phyloP scores from a whole-genome alignment of 2,797 vertebrate genomes.

The Squalus acanthias region DNA sequence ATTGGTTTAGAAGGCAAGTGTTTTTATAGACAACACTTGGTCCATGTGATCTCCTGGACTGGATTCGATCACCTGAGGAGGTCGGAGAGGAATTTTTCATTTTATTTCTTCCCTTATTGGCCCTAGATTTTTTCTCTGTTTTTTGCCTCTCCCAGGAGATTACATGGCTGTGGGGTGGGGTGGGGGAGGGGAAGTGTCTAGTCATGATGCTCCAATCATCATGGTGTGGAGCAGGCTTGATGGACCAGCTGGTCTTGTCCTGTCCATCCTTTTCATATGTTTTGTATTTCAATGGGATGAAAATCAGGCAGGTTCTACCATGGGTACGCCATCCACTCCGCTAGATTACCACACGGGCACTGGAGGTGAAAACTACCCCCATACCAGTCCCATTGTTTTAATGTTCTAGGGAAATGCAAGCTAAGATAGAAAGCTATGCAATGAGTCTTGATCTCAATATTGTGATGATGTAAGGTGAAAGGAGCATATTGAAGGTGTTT shows the following conservation, averaged over 20 bases:
- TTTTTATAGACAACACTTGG: not conserved
- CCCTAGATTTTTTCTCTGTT: not conserved
- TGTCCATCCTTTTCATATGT: not conserved
- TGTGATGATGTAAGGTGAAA: not conserved
- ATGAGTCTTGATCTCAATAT: not conserved
- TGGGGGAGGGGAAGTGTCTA: not conserved
- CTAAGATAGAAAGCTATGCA: not conserved
- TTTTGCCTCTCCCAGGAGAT: not conserved
- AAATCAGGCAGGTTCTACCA: not conserved
- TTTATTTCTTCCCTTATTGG: not conserved
- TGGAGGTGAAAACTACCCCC: not conserved
- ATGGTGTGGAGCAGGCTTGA: not conserved
- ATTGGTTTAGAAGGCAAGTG: not conserved
- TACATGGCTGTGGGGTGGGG: not conserved
- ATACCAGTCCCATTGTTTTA: not conserved
- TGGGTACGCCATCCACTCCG: not conserved
- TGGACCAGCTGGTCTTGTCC: not conserved
- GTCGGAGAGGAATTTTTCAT: not conserved
- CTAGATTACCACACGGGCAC: not conserved
- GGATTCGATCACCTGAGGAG: not conserved
- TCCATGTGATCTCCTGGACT: not conserved
- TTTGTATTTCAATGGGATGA: not conserved
- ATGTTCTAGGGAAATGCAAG: too few relatives aligned
- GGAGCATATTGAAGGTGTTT: not conserved
- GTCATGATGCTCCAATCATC: not conserved